Evolutionary conservation across 2,797 vertebrate genomes (phyloP).

Genomic region (Macropodus opercularis): DNA sequence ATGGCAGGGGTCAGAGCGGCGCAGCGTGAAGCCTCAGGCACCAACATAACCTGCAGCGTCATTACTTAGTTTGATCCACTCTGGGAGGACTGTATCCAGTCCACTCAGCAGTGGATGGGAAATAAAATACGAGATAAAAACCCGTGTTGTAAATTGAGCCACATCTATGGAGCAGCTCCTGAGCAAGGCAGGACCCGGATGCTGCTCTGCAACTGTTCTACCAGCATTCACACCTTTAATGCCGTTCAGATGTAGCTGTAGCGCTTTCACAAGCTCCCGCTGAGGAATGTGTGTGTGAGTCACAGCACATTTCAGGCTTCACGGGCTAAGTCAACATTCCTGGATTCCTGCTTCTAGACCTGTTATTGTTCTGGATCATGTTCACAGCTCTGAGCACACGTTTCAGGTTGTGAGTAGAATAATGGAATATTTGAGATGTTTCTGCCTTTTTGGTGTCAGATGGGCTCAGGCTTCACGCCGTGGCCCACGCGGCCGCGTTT

Average conservation of each 20-base stretch:
- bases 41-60: neutral
- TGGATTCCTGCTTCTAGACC: constrained; percentile 1
- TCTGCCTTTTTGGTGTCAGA: constrained; percentile 15
- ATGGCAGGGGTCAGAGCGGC: constrained; percentile 23
- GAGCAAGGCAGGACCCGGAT: constrained; percentile 63
- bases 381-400: neutral
- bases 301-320: constrained; percentile 10
- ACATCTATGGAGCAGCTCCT: neutral
- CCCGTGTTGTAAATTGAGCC: neutral
- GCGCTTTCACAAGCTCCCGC: neutral
- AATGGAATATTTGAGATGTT: too few relatives aligned
- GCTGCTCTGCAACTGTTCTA: constrained; percentile 61
- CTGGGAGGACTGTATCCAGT: neutral
- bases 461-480: constrained; percentile 70
- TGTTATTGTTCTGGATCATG: constrained; percentile 11
- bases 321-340: constrained; percentile 25
- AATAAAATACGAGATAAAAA: too few relatives aligned
- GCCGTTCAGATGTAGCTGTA: too few relatives aligned
- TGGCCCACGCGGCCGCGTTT: constrained; percentile 63
- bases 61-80: neutral
- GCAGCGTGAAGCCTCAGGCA: constrained; percentile 53
- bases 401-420: too few relatives aligned
- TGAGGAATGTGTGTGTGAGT: constrained; percentile 45
- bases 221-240: too few relatives aligned
- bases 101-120: neutral